A percentile compares a stretch with the other conserved stretches of the same genome.
phyloP scores from a whole-genome alignment of 2,888 invertebrate species.

The Drosophila quinaria region DNA sequence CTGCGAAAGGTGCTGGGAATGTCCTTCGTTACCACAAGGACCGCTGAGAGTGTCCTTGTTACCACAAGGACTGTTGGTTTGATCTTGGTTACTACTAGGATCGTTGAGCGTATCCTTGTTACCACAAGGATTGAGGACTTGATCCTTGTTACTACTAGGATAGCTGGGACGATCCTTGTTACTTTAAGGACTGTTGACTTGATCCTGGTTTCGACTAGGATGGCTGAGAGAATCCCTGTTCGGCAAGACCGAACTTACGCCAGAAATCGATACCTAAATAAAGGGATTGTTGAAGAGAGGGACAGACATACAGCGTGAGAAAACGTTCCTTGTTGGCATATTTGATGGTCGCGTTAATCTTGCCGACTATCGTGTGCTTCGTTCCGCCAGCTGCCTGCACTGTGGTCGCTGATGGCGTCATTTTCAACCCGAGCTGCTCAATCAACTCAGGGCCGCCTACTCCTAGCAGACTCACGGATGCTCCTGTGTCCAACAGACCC shows the following conservation, averaged over 20 bases:
- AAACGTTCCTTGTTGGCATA: not conserved
- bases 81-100: too few species aligned
- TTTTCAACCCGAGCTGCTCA: not conserved
- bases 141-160: too few species aligned
- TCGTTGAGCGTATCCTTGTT: too few species aligned
- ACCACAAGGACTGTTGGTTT: too few species aligned
- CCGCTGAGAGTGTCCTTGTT: too few species aligned
- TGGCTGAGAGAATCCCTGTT: too few species aligned
- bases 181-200: too few species aligned
- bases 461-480: not conserved
- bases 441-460: not conserved
- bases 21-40: too few species aligned
- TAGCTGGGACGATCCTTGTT: too few species aligned
- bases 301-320: not conserved
- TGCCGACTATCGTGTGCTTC: not conserved
- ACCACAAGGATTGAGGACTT: too few species aligned
- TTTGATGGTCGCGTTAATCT: not conserved
- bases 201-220: too few species aligned
- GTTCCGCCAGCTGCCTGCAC: not conserved
- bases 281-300: not conserved
- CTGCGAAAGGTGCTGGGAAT: too few species aligned
- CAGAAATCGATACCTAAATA: not conserved
- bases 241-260: not conserved
- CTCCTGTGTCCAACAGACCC: not conserved
- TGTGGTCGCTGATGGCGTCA: not conserved